Base-by-base conservation (phyloP, 2,113 vertebrate genomes). In the Cebus imitator region DNA sequence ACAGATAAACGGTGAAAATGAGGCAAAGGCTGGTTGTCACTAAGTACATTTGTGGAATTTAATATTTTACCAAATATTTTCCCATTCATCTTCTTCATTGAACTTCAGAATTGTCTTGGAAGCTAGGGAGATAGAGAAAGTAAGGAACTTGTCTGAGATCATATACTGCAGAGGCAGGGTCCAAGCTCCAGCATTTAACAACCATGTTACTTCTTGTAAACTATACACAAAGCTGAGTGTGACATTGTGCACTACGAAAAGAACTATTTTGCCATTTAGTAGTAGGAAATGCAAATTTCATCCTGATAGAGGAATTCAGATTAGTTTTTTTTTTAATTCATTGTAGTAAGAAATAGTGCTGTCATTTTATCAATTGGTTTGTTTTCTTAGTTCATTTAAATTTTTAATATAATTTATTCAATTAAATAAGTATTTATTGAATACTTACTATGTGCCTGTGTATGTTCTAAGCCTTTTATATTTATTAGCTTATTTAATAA, bases 261-360 rank as follows among this genome's bases (percentile, higher is more conserved):
- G 25, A 90, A 37, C 64, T 48, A 1, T 73, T 94, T 85, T 96
- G n/a, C 50, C 43, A 72, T 58, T 76, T 72, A 86, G 45, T 94
- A 83, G 61, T 87, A 73, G 95, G 57, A 90, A 91, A 95, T 94
- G 27, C 21, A 94, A 23, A 50, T 58, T 58, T 92, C 13, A 92
- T 76, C 66, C 64, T 84, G 79, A 32, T 37, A 86, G 50, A 89
- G 40, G 10, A 96, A 66, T 94, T 83, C 84, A 84, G 66, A 66
- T 75, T 90, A 2, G 9, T 35, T 43, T 43, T 87, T 52, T 52
- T 89, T 27, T 87, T 68, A 85, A 89, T 73, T 45, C 23, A 35
- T 8, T 80, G 50, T 88, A 58, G 95, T 7, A 68, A 87, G 48
- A 92, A 96, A 66, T 10, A 72, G 0, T 90, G 45, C 43, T 91